phyloP scores from a whole-genome alignment of 2,113 vertebrate species.

The Phalacrocorax carbo region DNA sequence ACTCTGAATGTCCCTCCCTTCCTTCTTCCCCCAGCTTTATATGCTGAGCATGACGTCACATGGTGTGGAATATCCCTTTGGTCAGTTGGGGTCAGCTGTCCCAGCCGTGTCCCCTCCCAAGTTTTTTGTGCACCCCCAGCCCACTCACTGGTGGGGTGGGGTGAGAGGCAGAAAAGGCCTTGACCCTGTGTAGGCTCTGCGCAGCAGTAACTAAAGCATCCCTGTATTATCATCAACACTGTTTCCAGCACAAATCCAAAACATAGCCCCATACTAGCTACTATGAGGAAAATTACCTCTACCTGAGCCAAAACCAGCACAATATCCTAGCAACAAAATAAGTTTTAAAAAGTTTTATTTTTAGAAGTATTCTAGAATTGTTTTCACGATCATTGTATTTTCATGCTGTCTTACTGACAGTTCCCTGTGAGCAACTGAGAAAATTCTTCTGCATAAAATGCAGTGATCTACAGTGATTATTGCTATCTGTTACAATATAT shows the following conservation, averaged over 20 bases:
- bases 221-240: not conserved
- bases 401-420: not conserved
- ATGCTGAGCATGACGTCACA: not conserved
- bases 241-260: not conserved
- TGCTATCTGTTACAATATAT: not conserved
- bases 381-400: not conserved
- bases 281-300: not conserved
- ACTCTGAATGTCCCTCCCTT: not conserved
- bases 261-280: not conserved
- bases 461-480: not conserved
- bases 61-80: not conserved
- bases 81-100: not conserved
- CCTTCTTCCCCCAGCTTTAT: not conserved
- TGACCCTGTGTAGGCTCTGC: not conserved
- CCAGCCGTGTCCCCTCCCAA: not conserved
- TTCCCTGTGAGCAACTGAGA: not conserved
- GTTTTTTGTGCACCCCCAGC: not conserved
- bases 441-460: not conserved
- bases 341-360: conserved; percentile 26
- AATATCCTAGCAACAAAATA: not conserved
- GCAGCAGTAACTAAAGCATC: not conserved
- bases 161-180: not conserved
- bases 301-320: not conserved
- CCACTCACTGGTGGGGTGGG: not conserved
- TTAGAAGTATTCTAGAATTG: not conserved